Base-by-base conservation (phyloP, 2,113 vertebrate species). In the Cepphus grylle region DNA sequence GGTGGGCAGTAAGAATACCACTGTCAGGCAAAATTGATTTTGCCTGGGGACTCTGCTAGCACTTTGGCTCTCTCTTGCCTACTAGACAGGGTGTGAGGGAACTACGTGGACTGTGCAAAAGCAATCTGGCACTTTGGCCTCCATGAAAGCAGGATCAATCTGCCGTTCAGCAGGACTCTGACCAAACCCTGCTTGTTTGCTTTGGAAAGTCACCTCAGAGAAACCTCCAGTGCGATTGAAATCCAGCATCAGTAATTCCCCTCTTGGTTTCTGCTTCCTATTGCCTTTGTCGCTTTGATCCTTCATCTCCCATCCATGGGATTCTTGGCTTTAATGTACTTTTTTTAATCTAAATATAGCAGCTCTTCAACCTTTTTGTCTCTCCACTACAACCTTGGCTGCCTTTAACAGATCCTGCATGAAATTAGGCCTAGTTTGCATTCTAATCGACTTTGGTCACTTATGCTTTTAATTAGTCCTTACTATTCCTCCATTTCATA, bases 401-500 rank as follows among this genome's bases (percentile, higher is more conserved):
- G 83, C 73, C 38, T 88, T 86, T 85, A 92, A 93, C 76, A 72
- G 58, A 56, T 84, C 36, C 42, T 56, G 53, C 53, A 79, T 61
- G 61, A 92, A 93, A 89, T 88, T 43, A 90, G 73, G 66, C 78
- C 74, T 95, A 79, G 59, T 86, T 79, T 91, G 72, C 71, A 78
- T 91, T 85, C 55, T 84, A 93, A 95, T 92, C 70, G 92, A 67
- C 90, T 91, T 92, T 43, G 49, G 56, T 81, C 78, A 66, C 76
- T 95, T 96, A 73, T 8, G 43, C 76, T 91, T 96, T 96, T 89
- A 92, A 94, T 96, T 94, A 91, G 49, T 50, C 73, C 73, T 71
- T 76, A 87, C 86, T 91, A 96, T 90, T 95, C 62, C 67, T 86
- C 36, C 49, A 71, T 45, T 79, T 34, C 92, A 79, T 70, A 55